Evolutionary conservation across 2,888 invertebrate genomes (phyloP).

Genomic region (Pseudococcus longispinus): DNA sequence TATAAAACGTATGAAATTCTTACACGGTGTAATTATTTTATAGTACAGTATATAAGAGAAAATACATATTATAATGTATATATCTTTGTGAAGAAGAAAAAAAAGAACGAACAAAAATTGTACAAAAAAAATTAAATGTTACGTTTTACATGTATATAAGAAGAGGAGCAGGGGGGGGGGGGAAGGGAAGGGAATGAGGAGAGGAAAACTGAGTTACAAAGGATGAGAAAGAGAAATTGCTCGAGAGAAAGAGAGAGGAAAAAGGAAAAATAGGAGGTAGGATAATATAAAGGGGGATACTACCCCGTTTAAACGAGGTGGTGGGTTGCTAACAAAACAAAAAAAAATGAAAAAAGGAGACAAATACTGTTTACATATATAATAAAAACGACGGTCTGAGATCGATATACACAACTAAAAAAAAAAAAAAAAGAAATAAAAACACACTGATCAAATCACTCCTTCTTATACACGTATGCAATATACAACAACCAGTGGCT

Average conservation of each 20-base stretch:
- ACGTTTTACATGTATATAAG: constrained; percentile 7
- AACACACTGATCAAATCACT: constrained; percentile 51
- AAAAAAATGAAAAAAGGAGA: constrained; percentile 36
- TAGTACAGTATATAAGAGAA: constrained; percentile 13
- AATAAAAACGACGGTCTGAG: constrained; percentile 44
- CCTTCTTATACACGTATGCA: not conserved
- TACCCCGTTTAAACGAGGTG: not conserved
- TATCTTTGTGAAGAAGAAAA: constrained; percentile 29
- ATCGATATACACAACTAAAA: constrained; percentile 48
- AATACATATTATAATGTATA: not conserved
- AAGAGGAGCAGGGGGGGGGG: not conserved
- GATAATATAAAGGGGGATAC: not conserved
- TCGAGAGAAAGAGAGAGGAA: not conserved
- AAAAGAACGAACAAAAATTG: constrained; percentile 13
- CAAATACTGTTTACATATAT: constrained; percentile 52
- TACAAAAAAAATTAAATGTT: constrained; percentile 6
- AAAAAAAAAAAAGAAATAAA: constrained; percentile 14
- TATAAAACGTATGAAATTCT: constrained; percentile 52
- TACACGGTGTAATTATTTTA: constrained; percentile 49
- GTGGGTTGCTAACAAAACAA: not conserved
- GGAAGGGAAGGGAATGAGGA: not conserved
- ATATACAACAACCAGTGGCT: constrained; percentile 13
- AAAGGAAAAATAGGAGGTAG: not conserved
- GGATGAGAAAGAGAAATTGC: not conserved
- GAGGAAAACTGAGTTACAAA: not conserved